Evolutionary conservation across 2,797 vertebrate species (phyloP).

Genomic region (Gambusia yucatana): DNA sequence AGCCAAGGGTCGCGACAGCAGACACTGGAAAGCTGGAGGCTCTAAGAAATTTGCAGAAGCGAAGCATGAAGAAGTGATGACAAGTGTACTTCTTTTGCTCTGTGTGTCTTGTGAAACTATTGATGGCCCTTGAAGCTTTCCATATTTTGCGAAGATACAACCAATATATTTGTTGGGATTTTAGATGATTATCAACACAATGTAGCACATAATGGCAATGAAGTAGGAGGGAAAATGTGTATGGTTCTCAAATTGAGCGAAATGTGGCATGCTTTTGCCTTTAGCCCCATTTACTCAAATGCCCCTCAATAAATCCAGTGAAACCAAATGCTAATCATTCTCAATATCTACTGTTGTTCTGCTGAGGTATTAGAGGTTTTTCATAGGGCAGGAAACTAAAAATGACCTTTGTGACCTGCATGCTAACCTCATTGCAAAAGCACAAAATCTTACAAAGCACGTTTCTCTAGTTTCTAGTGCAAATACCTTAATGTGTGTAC

Average conservation of each 20-base stretch:
- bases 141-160: not conserved
- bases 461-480: too few relatives aligned
- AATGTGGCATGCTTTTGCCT: not conserved
- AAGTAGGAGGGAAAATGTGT: not conserved
- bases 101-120: not conserved
- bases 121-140: not conserved
- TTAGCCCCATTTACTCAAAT: not conserved
- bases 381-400: not conserved
- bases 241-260: not conserved
- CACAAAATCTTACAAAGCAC: too few relatives aligned
- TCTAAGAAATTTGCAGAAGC: not conserved
- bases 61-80: slow-evolving; percentile 15
- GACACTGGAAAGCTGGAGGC: slow-evolving; percentile 21
- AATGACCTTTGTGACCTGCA: not conserved
- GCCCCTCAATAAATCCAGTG: not conserved
- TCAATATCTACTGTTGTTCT: not conserved
- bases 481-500: too few relatives aligned
- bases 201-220: not conserved
- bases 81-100: not conserved
- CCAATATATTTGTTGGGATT: not conserved
- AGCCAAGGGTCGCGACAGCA: slow-evolving; percentile 38
- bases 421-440: not conserved
- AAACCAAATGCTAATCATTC: not conserved
- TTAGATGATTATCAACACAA: not conserved
- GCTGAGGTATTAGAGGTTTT: not conserved